These are phyloP conservation scores for Lasioglossum zephyrum DNA, from an alignment of 2,888 invertebrate species.

Conservation along the genomic window DNA sequence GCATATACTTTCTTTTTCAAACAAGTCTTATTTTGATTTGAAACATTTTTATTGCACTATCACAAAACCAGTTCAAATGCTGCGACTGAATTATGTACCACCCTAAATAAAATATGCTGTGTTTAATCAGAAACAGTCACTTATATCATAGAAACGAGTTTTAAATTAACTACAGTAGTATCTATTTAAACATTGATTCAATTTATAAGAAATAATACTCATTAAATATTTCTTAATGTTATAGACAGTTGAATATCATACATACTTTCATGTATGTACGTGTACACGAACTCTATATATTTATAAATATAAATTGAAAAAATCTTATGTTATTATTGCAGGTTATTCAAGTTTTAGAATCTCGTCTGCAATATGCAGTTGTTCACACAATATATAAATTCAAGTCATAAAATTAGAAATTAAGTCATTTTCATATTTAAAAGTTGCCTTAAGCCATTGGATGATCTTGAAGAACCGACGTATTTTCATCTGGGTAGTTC, in stretches of 20 bases:
- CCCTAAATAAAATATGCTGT: constrained; percentile 22
- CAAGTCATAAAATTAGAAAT: constrained; percentile 12
- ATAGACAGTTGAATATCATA: constrained; percentile 28
- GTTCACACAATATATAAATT: constrained; percentile 17
- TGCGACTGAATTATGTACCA: not conserved
- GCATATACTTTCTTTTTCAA: not conserved
- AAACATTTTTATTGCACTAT: not conserved
- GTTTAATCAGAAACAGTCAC: constrained; percentile 12
- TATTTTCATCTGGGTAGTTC: constrained; percentile 78
- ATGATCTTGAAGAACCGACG: constrained; percentile 61
- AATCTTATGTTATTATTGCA: constrained; percentile 24
- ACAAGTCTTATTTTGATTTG: not conserved
- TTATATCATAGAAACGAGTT: not conserved
- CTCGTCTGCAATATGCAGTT: constrained; percentile 21
- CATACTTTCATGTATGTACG: constrained; percentile 23
- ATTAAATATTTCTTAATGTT: constrained; percentile 32
- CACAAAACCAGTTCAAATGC: not conserved
- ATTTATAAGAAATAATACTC: constrained; percentile 45
- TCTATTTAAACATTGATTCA: constrained; percentile 19
- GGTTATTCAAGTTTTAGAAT: constrained; percentile 20
- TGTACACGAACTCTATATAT: constrained; percentile 39
- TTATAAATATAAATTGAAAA: constrained; percentile 33
- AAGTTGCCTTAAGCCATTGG: constrained; percentile 58
- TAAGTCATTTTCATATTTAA: constrained; percentile 7
- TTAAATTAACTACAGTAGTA: constrained; percentile 8